Conservation (phyloP, 2,797 vertebrate genomes). For the Silurus aristotelis region DNA sequence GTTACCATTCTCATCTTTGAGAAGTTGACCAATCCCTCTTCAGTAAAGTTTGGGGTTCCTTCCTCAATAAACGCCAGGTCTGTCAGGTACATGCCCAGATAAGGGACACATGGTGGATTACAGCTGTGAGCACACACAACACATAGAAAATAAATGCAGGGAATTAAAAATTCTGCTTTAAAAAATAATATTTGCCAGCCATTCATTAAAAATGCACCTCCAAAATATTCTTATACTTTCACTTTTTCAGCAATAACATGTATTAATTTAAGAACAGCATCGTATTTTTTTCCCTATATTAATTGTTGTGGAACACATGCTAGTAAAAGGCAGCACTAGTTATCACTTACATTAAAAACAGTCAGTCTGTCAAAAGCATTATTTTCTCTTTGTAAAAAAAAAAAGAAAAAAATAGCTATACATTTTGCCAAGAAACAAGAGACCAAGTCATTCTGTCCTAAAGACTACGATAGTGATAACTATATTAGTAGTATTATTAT, state of each 20-base stretch:
- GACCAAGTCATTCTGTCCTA: not conserved
- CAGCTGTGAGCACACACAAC: conserved; percentile 73
- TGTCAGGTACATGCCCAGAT: conserved; percentile 96
- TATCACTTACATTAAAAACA: not conserved
- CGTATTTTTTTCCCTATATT: not conserved
- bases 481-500: not conserved
- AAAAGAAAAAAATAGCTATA: not conserved
- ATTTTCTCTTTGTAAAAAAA: not conserved
- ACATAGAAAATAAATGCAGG: conserved; percentile 6
- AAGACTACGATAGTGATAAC: not conserved
- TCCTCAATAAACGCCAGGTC: conserved; percentile 96
- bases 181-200: not conserved
- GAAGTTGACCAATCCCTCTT: conserved; percentile 96
- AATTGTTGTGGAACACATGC: not conserved
- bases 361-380: not conserved
- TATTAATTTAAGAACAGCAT: not conserved
- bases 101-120: conserved; percentile 92
- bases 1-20: conserved; percentile 98
- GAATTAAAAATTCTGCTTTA: not conserved
- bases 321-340: not conserved
- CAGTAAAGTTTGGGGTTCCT: conserved; percentile 94
- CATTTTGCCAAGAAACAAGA: not conserved
- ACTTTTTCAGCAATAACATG: not conserved
- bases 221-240: no score
- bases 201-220: no score